Conservation (phyloP, 2,113 vertebrate species). For the Odobenus rosmarus region DNA sequence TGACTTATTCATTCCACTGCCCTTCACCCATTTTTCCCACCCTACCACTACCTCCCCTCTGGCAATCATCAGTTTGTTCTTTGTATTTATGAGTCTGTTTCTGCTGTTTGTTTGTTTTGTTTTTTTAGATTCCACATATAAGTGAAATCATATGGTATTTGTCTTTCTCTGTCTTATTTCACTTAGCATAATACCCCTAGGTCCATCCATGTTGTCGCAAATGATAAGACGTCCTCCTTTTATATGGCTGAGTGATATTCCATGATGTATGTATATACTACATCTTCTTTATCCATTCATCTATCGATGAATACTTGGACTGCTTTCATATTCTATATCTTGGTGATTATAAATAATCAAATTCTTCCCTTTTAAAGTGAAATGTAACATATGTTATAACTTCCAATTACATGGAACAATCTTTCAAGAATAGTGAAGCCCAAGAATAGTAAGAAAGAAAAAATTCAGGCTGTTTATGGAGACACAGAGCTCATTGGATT, state of each 20-base stretch:
- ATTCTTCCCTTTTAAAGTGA: conserved; percentile 52
- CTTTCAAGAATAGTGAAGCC: conserved; percentile 65
- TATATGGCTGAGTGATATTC: background rate
- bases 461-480: conserved; percentile 37
- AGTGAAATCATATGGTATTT: background rate
- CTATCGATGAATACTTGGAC: background rate
- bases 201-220: background rate
- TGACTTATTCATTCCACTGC: background rate
- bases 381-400: conserved; percentile 34
- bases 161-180: background rate
- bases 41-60: background rate
- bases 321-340: background rate
- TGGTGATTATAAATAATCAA: background rate
- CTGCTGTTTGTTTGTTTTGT: background rate
- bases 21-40: background rate
- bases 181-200: background rate
- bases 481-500: conserved; percentile 6
- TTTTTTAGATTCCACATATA: background rate
- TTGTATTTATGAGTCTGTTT: background rate
- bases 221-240: background rate
- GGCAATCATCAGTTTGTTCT: background rate
- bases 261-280: background rate
- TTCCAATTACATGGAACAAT: conserved; percentile 50
- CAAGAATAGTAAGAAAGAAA: conserved; percentile 67
- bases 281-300: background rate